Evolutionary conservation across 2,888 invertebrate genomes (phyloP).

Genomic region (Cantharis flavilabris): DNA sequence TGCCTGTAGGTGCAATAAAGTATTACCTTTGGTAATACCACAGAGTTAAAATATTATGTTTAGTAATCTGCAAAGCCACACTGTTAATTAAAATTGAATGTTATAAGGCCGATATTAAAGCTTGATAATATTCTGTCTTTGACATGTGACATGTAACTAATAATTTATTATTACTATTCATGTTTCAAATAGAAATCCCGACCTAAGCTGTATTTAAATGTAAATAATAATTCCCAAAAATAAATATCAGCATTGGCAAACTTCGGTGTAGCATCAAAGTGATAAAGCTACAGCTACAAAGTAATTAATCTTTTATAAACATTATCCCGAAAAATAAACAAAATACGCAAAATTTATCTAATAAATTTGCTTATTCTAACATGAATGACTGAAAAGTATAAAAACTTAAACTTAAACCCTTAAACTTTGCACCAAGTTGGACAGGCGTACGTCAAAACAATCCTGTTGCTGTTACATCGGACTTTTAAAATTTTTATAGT

Average conservation of each 20-base stretch:
- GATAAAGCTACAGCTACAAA: not conserved
- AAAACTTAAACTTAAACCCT: too few species aligned
- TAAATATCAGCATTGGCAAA: not conserved
- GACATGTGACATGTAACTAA: not conserved
- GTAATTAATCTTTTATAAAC: not conserved
- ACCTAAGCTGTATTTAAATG: not conserved
- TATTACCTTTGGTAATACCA: not conserved
- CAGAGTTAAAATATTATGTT: not conserved
- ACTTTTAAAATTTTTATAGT: too few species aligned
- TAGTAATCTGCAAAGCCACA: not conserved
- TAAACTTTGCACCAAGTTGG: not conserved
- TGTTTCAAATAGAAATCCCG: not conserved
- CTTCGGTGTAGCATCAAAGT: not conserved
- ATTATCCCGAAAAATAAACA: not conserved
- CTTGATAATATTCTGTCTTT: not conserved
- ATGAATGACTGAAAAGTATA: not conserved
- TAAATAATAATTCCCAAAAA: not conserved
- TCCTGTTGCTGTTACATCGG: not conserved
- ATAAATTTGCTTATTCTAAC: not conserved
- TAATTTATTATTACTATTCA: not conserved
- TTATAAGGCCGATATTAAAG: not conserved
- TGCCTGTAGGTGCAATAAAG: not conserved
- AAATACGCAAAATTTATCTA: not conserved
- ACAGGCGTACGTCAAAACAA: not conserved
- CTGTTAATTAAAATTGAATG: not conserved